Evolutionary conservation across 2,888 invertebrate genomes (phyloP), one percentile per base, ranked within the genome.

Genomic region (Drosophila differens): DNA sequence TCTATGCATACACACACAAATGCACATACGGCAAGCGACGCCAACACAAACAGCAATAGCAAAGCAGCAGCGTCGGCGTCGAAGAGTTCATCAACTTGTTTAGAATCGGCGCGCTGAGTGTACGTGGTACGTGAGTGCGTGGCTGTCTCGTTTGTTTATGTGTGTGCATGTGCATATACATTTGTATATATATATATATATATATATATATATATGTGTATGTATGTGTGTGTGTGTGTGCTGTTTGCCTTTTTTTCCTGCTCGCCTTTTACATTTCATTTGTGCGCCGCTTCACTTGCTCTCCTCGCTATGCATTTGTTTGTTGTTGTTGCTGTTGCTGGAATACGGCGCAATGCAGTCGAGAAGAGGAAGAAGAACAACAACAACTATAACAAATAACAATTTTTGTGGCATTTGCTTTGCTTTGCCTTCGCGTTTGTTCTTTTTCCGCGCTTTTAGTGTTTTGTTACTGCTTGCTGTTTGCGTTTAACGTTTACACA

Each of bases 11-110:
- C 55, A 68, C 59, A 59, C 57, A 30, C 28, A 30, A 37, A 16
- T 9, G 63, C 47, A 58, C 54, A 76, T 79, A 69, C 61, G 62
- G 61, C 55, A 55, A 64, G 39, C 72, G 63, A 64, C 65, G 76
- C 74, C 71, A 77, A 65, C 61, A 74, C 59, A 71, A 71, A 63
- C 63, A 57, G 68, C 39, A 51, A 35, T 25, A 77, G 39, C 33
- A 62, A 57, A 51, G 62, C 59, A n/a, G 32, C 49, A 57, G 44
- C 79, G 81, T 73, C 74, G 58, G 52, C 79, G 81, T 79, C 76
- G 76, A 76, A 91, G 90, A 91, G 90, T 91, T 91, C 90, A 91
- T 91, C 90, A 91, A 91, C 90, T 91, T 91, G 91, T 90, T 91
- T 91, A 91, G 91, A 91, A 91, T 87, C 82, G 82, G 60, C 75